Evolutionary conservation across 2,888 invertebrate genomes (phyloP).

Genomic region (Sturmia bella): DNA sequence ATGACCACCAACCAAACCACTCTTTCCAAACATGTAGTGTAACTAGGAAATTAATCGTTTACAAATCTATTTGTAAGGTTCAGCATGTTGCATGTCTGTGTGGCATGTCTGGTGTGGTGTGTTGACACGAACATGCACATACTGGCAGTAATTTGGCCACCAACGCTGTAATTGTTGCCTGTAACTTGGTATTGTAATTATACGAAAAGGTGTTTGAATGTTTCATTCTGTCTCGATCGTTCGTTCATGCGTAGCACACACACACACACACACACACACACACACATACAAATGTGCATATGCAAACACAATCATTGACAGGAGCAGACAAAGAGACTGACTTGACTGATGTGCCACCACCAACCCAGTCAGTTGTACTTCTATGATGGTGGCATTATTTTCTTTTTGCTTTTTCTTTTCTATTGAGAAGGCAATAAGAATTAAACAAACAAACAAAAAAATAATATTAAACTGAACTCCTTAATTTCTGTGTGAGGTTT

Average conservation of each 20-base stretch:
- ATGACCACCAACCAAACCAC: background rate
- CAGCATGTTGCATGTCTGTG: conserved; percentile 16
- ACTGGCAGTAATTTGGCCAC: conserved; percentile 41
- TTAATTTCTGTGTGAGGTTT: conserved; percentile 59
- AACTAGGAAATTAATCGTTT: conserved; percentile 51
- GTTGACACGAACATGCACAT: conserved; percentile 40
- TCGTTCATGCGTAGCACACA: conserved; percentile 18
- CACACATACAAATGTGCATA: conserved; percentile 39
- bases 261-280: conserved; percentile 40
- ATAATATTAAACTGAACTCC: conserved; percentile 71
- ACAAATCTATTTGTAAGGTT: conserved; percentile 36
- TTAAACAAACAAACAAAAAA: background rate
- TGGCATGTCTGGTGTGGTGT: background rate
- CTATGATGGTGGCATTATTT: conserved; percentile 64
- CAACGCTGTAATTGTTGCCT: conserved; percentile 32
- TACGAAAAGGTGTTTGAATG: conserved; percentile 45
- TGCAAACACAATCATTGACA: conserved; percentile 57
- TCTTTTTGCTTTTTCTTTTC: conserved; percentile 14
- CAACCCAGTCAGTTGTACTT: background rate
- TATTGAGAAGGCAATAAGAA: conserved; percentile 9
- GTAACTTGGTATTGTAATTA: conserved; percentile 28
- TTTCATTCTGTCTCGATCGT: background rate
- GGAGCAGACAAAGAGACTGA: conserved; percentile 16
- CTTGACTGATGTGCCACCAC: conserved; percentile 34
- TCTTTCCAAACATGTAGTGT: background rate